Evolutionary conservation across 2,113 vertebrate genomes (phyloP).

Genomic region (Conger conger): DNA sequence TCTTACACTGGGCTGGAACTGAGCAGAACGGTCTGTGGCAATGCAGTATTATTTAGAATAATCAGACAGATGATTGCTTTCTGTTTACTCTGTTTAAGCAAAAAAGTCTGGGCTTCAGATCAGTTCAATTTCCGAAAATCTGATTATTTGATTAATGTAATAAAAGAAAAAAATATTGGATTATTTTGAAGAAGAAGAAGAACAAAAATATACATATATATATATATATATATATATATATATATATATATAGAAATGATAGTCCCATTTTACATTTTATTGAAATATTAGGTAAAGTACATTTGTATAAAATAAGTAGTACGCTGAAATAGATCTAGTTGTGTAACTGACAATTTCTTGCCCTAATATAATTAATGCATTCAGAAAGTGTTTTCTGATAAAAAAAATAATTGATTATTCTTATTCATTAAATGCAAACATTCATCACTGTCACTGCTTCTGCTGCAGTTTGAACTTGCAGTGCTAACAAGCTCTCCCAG

Average conservation of each 20-base stretch:
- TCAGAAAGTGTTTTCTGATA: background rate
- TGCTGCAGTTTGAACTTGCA: constrained; percentile 13
- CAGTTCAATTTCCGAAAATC: background rate
- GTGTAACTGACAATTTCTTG: background rate
- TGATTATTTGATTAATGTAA: background rate
- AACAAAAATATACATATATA: background rate
- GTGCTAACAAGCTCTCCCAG: constrained; percentile 14
- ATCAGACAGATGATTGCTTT: background rate
- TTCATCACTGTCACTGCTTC: constrained; percentile 18
- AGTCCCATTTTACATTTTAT: background rate
- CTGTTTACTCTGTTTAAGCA: background rate
- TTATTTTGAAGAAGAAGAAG: background rate
- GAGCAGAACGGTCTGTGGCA: background rate
- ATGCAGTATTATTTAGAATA: background rate
- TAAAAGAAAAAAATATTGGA: too few species aligned
- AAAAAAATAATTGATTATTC: background rate
- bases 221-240: too few species aligned
- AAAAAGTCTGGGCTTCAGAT: background rate
- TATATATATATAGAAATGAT: background rate
- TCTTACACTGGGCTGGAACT: background rate
- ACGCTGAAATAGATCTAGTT: background rate
- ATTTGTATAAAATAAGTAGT: background rate
- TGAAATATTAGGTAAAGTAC: background rate
- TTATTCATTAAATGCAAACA: constrained; percentile 4
- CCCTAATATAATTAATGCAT: background rate